phyloP scores from a whole-genome alignment of 2,113 vertebrate genomes.

The Notothenia coriiceps region DNA sequence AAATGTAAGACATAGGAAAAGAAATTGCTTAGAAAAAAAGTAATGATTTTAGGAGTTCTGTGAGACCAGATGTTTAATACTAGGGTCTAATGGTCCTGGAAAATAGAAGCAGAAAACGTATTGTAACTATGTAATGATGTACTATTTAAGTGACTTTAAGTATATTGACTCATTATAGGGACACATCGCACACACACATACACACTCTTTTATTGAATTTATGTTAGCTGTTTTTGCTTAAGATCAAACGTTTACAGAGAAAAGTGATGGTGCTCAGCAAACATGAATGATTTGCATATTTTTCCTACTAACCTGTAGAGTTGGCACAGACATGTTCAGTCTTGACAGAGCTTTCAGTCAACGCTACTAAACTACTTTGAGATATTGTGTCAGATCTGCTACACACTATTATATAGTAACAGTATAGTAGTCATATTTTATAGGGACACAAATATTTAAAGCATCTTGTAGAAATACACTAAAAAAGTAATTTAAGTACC shows the following conservation, averaged over 20 bases:
- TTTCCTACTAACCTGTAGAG: neutral
- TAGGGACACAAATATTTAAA: neutral
- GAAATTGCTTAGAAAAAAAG: neutral
- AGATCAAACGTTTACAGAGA: neutral
- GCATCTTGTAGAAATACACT: neutral
- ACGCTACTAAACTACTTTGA: neutral
- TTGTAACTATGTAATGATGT: neutral
- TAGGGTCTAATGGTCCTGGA: neutral
- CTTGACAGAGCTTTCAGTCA: neutral
- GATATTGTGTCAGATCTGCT: neutral
- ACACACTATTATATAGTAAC: neutral
- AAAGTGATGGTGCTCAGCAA: neutral
- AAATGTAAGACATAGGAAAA: neutral
- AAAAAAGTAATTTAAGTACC: neutral
- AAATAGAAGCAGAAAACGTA: neutral
- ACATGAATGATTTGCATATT: neutral
- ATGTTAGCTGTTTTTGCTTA: neutral
- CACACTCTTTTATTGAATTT: neutral
- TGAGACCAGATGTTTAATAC: neutral
- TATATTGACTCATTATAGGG: neutral
- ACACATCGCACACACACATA: neutral
- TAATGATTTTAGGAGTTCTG: neutral
- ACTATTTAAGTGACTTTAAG: neutral
- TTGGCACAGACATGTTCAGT: neutral
- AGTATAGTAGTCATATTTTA: no score